Evolutionary conservation across 2,797 vertebrate genomes (phyloP).

Genomic region (Sphenodon punctatus): DNA sequence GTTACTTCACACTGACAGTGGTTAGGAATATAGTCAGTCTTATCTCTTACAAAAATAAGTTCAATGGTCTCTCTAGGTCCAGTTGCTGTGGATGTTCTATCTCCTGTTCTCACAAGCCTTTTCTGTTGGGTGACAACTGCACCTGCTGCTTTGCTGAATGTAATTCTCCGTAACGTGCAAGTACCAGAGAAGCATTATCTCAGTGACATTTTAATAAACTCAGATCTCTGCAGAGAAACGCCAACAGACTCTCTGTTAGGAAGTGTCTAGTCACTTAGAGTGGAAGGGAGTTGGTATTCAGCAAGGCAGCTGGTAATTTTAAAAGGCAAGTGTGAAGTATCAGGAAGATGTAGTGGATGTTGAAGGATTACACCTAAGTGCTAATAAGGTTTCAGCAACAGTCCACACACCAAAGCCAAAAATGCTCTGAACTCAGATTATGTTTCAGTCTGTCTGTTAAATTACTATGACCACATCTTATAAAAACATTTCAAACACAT

Average conservation of each 20-base stretch:
- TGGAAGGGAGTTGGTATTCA: neutral
- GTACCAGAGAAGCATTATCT: neutral
- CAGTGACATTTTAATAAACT: neutral
- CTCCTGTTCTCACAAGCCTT: slow-evolving; percentile 1
- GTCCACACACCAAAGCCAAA: neutral
- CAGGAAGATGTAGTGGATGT: fast-evolving
- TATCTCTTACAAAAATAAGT: neutral
- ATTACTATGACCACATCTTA: neutral
- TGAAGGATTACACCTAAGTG: fast-evolving
- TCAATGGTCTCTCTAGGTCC: neutral
- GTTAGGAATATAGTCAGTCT: neutral
- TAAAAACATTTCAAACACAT: neutral
- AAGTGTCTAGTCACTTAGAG: neutral
- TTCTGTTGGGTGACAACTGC: too few species aligned
- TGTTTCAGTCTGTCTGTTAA: neutral
- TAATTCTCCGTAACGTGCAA: neutral
- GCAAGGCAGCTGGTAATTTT: neutral
- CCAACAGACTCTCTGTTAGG: neutral
- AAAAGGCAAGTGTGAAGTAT: neutral
- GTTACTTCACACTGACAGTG: neutral
- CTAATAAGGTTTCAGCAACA: neutral
- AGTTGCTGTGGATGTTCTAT: slow-evolving; percentile 3
- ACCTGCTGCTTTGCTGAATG: neutral
- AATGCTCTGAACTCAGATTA: neutral
- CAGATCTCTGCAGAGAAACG: neutral